phyloP scores from a whole-genome alignment of 2,888 invertebrate genomes.

The Pyrochroa serraticornis region DNA sequence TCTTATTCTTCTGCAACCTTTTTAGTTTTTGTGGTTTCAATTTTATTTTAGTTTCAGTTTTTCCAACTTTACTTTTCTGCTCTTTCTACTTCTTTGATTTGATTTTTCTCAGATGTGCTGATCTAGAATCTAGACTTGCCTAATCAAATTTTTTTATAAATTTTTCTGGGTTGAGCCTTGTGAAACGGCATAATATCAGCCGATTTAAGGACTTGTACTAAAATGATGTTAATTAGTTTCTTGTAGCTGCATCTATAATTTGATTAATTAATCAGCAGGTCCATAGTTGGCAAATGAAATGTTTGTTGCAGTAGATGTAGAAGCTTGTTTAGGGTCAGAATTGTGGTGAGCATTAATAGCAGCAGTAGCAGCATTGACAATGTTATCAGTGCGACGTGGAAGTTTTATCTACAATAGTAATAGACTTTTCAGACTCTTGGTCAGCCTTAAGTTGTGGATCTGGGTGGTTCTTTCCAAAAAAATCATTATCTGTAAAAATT shows the following conservation, averaged over 20 bases:
- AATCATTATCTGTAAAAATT: neutral
- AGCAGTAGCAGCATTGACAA: no score
- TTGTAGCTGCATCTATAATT: conserved; percentile 2
- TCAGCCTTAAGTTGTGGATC: neutral
- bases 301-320: neutral
- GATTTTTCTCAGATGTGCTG: neutral
- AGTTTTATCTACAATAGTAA: neutral
- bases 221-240: neutral
- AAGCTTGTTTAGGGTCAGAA: neutral
- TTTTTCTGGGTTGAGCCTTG: neutral
- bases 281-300: neutral
- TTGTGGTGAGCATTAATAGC: neutral
- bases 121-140: neutral
- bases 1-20: no score
- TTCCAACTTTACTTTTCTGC: no score
- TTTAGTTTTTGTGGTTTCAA: no score
- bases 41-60: no score
- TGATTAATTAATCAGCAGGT: neutral
- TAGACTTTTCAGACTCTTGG: neutral
- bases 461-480: neutral
- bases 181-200: neutral
- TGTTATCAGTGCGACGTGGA: neutral
- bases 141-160: neutral
- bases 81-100: neutral
- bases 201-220: neutral